A percentile compares a stretch with the other conserved stretches of the same genome.
Evolutionary conservation across 2,113 vertebrate genomes (phyloP).

Genomic region (Xenotilapia leptura): DNA sequence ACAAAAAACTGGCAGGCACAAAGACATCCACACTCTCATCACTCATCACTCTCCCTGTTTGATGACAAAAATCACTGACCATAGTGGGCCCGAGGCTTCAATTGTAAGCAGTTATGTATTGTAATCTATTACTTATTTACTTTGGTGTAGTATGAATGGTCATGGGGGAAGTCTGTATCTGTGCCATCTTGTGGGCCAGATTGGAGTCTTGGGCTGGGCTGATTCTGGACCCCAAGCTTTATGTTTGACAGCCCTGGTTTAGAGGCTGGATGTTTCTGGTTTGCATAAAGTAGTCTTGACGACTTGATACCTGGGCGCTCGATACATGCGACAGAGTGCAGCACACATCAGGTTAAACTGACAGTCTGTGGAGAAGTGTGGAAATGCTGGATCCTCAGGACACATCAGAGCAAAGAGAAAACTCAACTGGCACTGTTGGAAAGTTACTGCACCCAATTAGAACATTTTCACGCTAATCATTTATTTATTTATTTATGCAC

Average conservation of each 20-base stretch:
- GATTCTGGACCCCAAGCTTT: neutral
- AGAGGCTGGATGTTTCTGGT: neutral
- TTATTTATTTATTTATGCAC: neutral
- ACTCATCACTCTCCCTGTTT: neutral
- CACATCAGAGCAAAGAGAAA: neutral
- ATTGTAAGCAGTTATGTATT: neutral
- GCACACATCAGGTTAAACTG: accelerated
- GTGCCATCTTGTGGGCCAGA: neutral
- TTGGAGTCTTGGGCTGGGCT: neutral
- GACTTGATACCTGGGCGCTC: neutral
- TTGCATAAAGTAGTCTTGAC: neutral
- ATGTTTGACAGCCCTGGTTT: neutral
- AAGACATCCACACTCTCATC: neutral
- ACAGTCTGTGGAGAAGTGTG: neutral
- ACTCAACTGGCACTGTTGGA: neutral
- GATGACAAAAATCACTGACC: neutral
- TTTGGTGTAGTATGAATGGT: neutral
- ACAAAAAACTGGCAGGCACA: neutral
- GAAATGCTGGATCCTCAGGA: neutral
- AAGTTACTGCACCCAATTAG: neutral
- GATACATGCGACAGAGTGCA: neutral
- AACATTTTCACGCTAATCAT: neutral
- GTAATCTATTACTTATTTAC: neutral
- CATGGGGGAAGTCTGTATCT: neutral
- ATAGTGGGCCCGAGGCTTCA: neutral